Conservation (phyloP, 2,113 vertebrate species). For the Nyctereutes procyonoides region DNA sequence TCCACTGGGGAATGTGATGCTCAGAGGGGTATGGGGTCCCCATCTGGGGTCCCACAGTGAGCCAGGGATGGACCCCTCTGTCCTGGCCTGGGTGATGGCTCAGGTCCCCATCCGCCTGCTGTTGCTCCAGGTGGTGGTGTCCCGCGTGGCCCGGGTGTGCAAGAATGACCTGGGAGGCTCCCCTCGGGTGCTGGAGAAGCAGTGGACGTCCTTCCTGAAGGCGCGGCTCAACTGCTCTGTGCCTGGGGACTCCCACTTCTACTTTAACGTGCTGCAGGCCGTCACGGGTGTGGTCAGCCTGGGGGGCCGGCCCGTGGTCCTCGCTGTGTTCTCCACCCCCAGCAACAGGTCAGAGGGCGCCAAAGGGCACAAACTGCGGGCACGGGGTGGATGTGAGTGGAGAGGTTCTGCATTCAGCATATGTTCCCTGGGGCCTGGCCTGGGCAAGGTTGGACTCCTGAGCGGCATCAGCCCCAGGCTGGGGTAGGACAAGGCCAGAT, state of each 20-base stretch:
- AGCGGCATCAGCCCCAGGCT: not conserved
- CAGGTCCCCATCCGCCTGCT: not conserved
- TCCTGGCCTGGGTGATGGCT: not conserved
- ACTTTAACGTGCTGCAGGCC: conserved; percentile 97
- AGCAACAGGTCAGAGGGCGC: conserved; percentile 91
- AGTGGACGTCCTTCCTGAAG: conserved; percentile 98
- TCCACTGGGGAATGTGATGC: accelerated
- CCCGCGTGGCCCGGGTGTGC: conserved; percentile 95
- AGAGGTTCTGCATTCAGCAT: accelerated
- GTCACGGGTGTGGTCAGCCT: conserved; percentile 94
- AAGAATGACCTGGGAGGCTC: conserved; percentile 96
- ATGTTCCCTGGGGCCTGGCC: not conserved
- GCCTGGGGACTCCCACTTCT: conserved; percentile 97
- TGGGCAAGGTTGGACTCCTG: not conserved
- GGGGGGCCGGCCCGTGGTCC: conserved; percentile 93
- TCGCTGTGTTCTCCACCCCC: conserved; percentile 96
- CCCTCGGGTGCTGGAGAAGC: conserved; percentile 96
- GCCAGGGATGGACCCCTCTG: not conserved
- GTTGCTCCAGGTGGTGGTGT: conserved; percentile 91
- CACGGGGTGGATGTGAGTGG: accelerated
- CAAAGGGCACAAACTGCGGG: accelerated
- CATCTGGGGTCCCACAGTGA: not conserved
- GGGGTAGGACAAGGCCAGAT: not conserved
- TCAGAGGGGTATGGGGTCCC: not conserved
- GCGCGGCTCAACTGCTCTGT: conserved; percentile 97